Conservation (phyloP, 1,140 invertebrate species). For the Heterodera schachtii region DNA sequence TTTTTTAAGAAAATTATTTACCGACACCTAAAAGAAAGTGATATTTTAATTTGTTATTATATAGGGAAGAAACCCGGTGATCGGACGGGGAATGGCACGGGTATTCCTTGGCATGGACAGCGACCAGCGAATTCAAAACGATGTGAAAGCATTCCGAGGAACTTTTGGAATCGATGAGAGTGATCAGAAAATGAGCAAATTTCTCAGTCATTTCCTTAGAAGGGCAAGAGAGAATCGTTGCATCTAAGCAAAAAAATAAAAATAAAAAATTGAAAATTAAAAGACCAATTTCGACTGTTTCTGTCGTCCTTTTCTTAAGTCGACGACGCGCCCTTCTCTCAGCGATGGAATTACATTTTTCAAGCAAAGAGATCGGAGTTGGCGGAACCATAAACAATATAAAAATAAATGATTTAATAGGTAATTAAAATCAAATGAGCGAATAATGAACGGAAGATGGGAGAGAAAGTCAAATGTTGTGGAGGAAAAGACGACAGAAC, state of each 20-base stretch:
- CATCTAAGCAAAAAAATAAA: not conserved
- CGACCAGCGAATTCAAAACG: not conserved
- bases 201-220: not conserved
- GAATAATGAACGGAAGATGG: no score
- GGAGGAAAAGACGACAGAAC: no score
- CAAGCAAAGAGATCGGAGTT: slow-evolving; percentile 1
- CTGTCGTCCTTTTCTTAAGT: not conserved
- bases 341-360: not conserved
- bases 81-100: not conserved
- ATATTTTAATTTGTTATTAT: no score
- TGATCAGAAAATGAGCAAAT: not conserved
- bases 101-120: not conserved
- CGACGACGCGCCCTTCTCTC: not conserved
- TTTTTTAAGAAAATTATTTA: slow-evolving; percentile 14
- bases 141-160: not conserved
- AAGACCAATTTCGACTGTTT: not conserved
- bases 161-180: not conserved
- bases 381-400: not conserved
- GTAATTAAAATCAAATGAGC: no score
- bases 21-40: not conserved
- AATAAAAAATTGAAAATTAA: not conserved
- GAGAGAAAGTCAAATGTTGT: no score
- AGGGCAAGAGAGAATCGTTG: not conserved
- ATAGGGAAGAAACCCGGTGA: not conserved
- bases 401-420: no score